A percentile compares a stretch with the other conserved stretches of the same genome.
phyloP scores from a whole-genome alignment of 2,888 invertebrate genomes.

The Lycophotia porphyrea region DNA sequence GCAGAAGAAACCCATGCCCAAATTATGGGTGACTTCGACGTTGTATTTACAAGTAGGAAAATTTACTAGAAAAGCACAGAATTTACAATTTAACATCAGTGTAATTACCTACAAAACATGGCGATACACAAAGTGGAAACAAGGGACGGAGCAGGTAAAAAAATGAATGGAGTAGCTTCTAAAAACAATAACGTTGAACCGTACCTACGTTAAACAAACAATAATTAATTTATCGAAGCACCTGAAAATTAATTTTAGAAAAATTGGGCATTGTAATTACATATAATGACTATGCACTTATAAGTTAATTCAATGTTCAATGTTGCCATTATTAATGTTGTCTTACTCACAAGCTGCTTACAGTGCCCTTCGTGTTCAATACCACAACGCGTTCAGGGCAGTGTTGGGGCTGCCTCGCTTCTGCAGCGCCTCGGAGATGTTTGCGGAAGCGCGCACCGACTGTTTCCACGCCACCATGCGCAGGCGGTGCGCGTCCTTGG shows the following conservation, averaged over 20 bases:
- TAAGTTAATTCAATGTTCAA: background rate
- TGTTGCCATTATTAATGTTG: no score
- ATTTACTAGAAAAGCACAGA: background rate
- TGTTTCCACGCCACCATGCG: no score
- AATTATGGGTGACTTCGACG: background rate
- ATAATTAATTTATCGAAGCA: slow-evolving; percentile 46
- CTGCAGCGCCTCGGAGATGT: no score
- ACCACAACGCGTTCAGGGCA: no score
- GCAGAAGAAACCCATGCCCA: background rate
- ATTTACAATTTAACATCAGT: background rate
- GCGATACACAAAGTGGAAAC: slow-evolving; percentile 26
- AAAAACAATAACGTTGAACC: slow-evolving; percentile 52
- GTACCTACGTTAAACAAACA: slow-evolving; percentile 38
- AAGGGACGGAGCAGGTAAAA: slow-evolving; percentile 21
- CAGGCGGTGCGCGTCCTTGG: no score
- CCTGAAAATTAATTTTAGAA: slow-evolving; percentile 6
- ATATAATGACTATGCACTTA: background rate
- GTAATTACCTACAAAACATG: slow-evolving; percentile 34
- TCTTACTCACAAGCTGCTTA: no score
- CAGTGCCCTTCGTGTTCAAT: no score
- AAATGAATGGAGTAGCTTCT: slow-evolving; percentile 49
- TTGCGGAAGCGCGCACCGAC: no score
- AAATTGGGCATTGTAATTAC: background rate
- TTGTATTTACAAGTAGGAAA: background rate
- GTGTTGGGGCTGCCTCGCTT: no score